Conservation (phyloP, 2,888 invertebrate species). For the Hirtodrosophila confusa region DNA sequence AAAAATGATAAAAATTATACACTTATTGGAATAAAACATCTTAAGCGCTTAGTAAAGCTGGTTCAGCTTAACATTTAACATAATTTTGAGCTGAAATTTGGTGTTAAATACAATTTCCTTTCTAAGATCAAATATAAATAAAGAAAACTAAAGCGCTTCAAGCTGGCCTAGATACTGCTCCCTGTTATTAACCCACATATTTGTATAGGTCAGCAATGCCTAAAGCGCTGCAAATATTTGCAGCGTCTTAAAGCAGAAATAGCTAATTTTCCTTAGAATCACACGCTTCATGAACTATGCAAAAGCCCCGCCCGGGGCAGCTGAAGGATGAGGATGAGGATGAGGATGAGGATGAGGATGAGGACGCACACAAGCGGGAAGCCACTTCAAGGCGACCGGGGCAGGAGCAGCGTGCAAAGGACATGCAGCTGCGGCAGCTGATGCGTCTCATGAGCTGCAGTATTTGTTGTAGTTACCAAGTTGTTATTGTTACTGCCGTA, state of each 20-base stretch:
- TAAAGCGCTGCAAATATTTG: constrained; percentile 8
- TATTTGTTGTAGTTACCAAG: not conserved
- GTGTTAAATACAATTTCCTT: too few species aligned
- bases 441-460: constrained; percentile 2
- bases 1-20: too few species aligned
- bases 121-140: too few species aligned
- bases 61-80: too few species aligned
- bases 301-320: constrained; percentile 15
- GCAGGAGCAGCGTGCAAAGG: constrained; percentile 1
- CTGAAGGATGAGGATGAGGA: constrained; percentile 12
- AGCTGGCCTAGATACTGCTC: not conserved
- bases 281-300: constrained; percentile 48
- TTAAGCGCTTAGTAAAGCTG: too few species aligned
- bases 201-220: not conserved
- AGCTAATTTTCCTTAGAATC: constrained; percentile 44
- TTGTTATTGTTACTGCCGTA: not conserved
- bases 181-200: not conserved
- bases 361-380: too few species aligned
- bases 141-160: not conserved
- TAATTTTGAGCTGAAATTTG: too few species aligned
- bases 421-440: constrained; percentile 30
- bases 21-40: too few species aligned
- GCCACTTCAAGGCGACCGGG: too few species aligned
- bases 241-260: constrained; percentile 16
- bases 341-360: not conserved